Base-by-base conservation (phyloP, 2,797 vertebrate genomes). In the Dermochelys coriacea region DNA sequence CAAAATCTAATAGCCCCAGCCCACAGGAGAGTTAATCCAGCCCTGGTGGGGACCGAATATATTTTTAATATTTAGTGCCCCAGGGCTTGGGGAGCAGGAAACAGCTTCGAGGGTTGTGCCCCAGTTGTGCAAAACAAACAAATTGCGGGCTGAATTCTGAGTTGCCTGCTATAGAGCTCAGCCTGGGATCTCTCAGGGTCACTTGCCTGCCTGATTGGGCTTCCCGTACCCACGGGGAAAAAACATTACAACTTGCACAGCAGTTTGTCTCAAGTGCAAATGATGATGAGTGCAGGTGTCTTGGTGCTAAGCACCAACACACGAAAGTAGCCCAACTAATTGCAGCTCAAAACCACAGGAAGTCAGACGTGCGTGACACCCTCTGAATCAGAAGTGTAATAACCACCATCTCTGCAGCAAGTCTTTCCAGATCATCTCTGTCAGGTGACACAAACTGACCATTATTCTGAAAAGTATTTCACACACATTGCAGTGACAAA, bases 341-440 rank as follows among this genome's bases (percentile, higher is more conserved):
- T 61, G 34, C 79, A 86, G 91, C 23, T 41, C 68, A 79, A 19
- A 12, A 31, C 41, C 49, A 55, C 78, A 31, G 18, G 41, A 47
- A 14, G 45, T 49, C 27, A 29, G 45, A 8, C 5, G 27, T 31
- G 41, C 4, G 5, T 5, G 9, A 49, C 7, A 8, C 82, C 74
- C 25, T 85, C 31, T 45, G 54, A 0, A 0, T 2, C 52, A 87
- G 23, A 54, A 31, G 27, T 2, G 0, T 18, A 14, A 23, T 41
- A 75, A 45, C 68, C 21, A 34, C 2, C 0, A 25, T 27, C 54
- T 37, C 57, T 45, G 19, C 14, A 34, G 23, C 80, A 6, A 50
- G 6, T 4, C 5, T 41, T 78, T 90, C 84, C 12, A 47, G n/a
- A 57, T 29, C 25, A 47, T 15, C 23, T 47, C 45, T 29, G 74